Base-by-base conservation (phyloP, 2,888 invertebrate species). In the Lucinisca nassula region DNA sequence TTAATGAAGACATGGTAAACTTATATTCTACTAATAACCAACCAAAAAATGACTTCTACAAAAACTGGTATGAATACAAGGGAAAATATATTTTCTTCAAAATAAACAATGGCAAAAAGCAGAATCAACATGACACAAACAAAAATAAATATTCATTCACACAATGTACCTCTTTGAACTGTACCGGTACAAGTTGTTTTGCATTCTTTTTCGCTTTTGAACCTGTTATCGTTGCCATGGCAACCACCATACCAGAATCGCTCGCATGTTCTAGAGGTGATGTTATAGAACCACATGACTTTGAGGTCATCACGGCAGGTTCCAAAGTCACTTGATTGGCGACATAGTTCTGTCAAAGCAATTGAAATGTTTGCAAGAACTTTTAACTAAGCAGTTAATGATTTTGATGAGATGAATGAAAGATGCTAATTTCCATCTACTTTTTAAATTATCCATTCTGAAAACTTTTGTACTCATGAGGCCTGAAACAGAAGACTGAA, bases 221-320 rank as follows among this genome's bases (percentile, higher is more conserved):
- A 94, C 17, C 98, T 97, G 38, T 97, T 97, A 88, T 97, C 97
- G 96, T 99, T 99, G 40, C 95, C 93, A 79, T 93, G 92, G 90
- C 96, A 96, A 49, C 96, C 96, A 27, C 97, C 97, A 93, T 97
- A 98, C 92, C 97, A 96, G 97, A 99, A 99, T 93, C 97, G 97
- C 58, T 97, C 97, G 94, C 98, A 98, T 21, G 96, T 95, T 38
- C 98, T 98, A 74, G 97, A 97, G 12, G 96, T 94, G 0, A 85
- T 72, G 84, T 96, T 94, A 90, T 92, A 96, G 90, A 91, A 94
- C 95, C 95, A 96, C 83, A 92, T 93, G 45, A 95, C 94, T 24
- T 84, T 87, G 82, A 92, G 94, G 72, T 95, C 91, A 55, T 78
- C 72, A 30, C 88, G 85, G 85, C 96, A 95, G 1, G 92, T 79